Evolutionary conservation across 2,113 vertebrate genomes (phyloP).

Genomic region (Mobula birostris): DNA sequence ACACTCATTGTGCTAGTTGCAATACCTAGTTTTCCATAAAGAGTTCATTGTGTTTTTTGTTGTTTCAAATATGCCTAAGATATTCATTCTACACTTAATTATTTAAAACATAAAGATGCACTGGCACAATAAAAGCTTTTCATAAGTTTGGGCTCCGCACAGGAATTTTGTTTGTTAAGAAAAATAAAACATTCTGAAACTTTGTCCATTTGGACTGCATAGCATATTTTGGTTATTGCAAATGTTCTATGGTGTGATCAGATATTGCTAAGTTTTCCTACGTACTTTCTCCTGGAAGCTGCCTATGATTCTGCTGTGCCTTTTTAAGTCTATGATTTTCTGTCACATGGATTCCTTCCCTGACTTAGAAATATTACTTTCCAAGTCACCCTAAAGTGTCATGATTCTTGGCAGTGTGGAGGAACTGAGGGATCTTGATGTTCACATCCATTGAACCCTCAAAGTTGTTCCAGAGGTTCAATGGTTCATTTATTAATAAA

Average conservation of each 20-base stretch:
- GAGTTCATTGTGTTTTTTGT: neutral
- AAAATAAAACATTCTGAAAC: neutral
- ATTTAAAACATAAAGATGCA: neutral
- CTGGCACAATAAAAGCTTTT: neutral
- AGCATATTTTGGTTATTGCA: neutral
- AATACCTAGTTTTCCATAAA: neutral
- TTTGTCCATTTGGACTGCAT: neutral
- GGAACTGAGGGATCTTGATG: no score
- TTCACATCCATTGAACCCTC: no score
- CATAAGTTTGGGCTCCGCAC: neutral
- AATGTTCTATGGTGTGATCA: neutral
- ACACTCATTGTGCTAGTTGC: neutral
- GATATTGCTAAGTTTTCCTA: neutral
- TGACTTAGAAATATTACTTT: neutral
- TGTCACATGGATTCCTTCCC: neutral
- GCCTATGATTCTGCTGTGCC: neutral
- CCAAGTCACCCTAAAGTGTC: neutral
- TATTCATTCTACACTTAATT: neutral
- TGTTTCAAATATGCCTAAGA: neutral
- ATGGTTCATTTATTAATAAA: no score
- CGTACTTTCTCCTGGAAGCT: neutral
- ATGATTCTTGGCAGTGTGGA: no score
- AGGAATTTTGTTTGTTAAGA: neutral
- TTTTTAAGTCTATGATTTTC: neutral
- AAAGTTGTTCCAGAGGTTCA: no score